Base-by-base conservation (phyloP, 2,888 invertebrate species). In the Acutogordius australiensis region DNA sequence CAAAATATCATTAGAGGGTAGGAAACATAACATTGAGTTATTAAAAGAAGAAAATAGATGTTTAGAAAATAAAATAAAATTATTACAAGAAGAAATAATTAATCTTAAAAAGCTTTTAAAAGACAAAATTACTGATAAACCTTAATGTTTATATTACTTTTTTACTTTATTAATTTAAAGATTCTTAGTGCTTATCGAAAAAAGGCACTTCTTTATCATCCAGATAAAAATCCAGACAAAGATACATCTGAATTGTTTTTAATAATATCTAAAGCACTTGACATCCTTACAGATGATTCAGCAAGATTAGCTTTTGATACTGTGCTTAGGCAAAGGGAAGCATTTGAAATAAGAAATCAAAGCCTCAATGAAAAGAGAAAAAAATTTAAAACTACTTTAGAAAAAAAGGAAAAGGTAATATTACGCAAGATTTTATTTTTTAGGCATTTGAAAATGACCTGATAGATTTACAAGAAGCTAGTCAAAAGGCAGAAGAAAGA, bases 211-310 rank as follows among this genome's bases (percentile, higher is more conserved):
- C 18, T 21, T 21, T 23, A 51, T 51, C 51, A 51, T 23, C 51
- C 51, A 51, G 51, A 51, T 23, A 51, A 51, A 23, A 51, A 51
- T 51, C 8, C 23, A 21, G 51, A 51, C 4, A 51, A 51, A 23
- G 51, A 51, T 23, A 51, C 51, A n/a, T 51, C 51, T n/a, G 51
- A 51, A 51, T n/a, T 51, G 23, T 51, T 51, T 23, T 51, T 51
- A 23, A 4, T 51, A 51, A 51, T 51, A 51, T 51, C 51, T 26
- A 51, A 51, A 51, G 51, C 51, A 4, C 51, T 51, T 51, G 51
- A 51, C 8, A 51, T 51, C 8, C 51, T 51, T 4, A 51, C 51
- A 51, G 51, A 51, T 51, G 51, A 51, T 51, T 13, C 23, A 21
- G 51, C 51, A 4, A 8, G 51, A 51, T 26, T n/a, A n/a, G 51